Percentiles rank a stretch among this genome's conserved stretches.
Conservation (phyloP, 2,113 vertebrate species). For the Stomatorhinus ivindoensis region DNA sequence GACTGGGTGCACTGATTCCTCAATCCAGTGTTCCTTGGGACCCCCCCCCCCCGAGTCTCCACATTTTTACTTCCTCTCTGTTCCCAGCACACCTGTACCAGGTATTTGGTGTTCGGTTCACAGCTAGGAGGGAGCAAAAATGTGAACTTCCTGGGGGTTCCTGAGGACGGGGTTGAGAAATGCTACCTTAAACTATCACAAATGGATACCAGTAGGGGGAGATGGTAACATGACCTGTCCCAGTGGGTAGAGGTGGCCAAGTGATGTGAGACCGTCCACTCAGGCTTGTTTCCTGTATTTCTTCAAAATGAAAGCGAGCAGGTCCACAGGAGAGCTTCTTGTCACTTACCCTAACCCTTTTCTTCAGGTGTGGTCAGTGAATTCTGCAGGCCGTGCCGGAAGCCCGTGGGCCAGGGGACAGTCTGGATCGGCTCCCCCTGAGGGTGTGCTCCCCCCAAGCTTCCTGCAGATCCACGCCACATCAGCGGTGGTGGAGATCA, state of each 20-base stretch:
- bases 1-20: background rate
- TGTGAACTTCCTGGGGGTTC: background rate
- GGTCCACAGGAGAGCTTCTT: background rate
- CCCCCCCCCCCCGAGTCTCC: background rate
- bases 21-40: background rate
- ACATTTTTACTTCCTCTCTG: background rate
- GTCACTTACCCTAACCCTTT: background rate
- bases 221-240: background rate
- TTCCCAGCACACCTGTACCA: background rate
- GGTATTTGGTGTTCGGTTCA: background rate
- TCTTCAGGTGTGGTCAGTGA: constrained; percentile 65
- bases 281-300: background rate
- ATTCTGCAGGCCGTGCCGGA: constrained; percentile 65
- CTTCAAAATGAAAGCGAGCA: background rate
- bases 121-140: background rate
- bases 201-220: background rate
- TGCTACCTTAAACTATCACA: background rate
- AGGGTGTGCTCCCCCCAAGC: constrained; percentile 64
- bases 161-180: background rate
- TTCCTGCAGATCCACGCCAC: constrained; percentile 66
- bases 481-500: constrained; percentile 70
- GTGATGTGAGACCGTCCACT: background rate
- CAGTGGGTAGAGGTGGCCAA: background rate
- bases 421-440: constrained; percentile 77
- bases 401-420: constrained; percentile 69